Evolutionary conservation across 2,888 invertebrate species (phyloP).

Genomic region (Calephelis perditalis): DNA sequence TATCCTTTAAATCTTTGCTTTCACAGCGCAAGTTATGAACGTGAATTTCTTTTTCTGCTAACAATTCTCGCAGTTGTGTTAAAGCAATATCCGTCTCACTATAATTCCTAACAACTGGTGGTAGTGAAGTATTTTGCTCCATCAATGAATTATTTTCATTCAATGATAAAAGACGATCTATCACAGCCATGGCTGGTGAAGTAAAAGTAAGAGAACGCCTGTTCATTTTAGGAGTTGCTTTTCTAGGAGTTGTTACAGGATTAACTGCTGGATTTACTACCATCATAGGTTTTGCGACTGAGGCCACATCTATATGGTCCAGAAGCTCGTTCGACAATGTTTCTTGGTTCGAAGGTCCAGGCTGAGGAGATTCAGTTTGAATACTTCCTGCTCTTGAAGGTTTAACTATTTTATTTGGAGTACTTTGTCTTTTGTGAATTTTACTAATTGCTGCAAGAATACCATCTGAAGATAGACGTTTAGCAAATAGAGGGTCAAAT

Average conservation of each 20-base stretch:
- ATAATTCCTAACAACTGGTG: slow-evolving; percentile 43
- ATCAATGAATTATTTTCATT: slow-evolving; percentile 54
- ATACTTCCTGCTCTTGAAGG: not conserved
- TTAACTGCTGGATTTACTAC: slow-evolving; percentile 65
- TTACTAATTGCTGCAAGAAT: slow-evolving; percentile 50
- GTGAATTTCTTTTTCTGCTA: slow-evolving; percentile 75
- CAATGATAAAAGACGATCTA: slow-evolving; percentile 67
- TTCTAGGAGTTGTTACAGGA: slow-evolving; percentile 50
- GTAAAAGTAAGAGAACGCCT: slow-evolving; percentile 63
- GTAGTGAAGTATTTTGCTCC: slow-evolving; percentile 42
- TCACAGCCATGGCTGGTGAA: slow-evolving; percentile 73
- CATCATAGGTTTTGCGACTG: slow-evolving; percentile 65
- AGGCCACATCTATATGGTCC: slow-evolving; percentile 46
- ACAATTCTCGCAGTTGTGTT: slow-evolving; percentile 67
- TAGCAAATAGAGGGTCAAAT: slow-evolving; percentile 67
- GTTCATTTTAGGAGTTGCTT: slow-evolving; percentile 49
- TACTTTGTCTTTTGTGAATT: slow-evolving; percentile 51
- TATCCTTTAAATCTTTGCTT: slow-evolving; percentile 65
- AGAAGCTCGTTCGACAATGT: slow-evolving; percentile 37
- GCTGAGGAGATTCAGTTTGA: not conserved
- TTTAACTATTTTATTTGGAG: slow-evolving; percentile 45
- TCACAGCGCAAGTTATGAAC: slow-evolving; percentile 70
- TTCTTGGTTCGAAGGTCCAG: slow-evolving; percentile 38
- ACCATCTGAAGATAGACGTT: slow-evolving; percentile 55
- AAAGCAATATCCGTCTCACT: slow-evolving; percentile 57